Base-by-base conservation (phyloP, 30 jellyfish, hydroid and myxozoan species). In the Catostylus mosaicus region DNA sequence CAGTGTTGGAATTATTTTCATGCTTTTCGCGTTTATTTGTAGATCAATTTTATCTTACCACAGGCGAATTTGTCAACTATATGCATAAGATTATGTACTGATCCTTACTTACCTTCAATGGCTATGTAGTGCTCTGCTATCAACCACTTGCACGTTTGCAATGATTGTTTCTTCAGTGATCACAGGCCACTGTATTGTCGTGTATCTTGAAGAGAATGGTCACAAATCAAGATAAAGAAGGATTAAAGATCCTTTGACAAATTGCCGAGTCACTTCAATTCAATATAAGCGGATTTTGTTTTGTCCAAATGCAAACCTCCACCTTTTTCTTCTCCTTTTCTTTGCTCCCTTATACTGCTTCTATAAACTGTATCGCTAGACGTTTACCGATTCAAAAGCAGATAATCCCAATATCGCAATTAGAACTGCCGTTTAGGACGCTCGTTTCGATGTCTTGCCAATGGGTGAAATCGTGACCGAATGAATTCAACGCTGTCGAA, bases 221-320 rank as follows among this genome's bases (percentile, higher is more conserved):
- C 47, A 24, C 30, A 54, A 70, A 57, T 57, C 66, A 75, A 82
- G 86, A 82, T 82, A 82, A 82, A 45, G 63, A 72, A 35, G 76
- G 92, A 82, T 82, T 82, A 67, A 69, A 67, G 92, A 35, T 74
- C 85, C 30, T 67, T 82, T 82, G 92, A 74, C 92, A 82, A 82
- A 82, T 82, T 82, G 92, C 63, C 75, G 69, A 46, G 48, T 51
- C 65, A 37, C 80, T 82, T 70, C 73, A 82, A 62, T 68, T 74
- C 60, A 35, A 67, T 48, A 40, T 82, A 82, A 70, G 86, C 82
- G 92, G 92, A 82, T 82, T 56, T 75, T 37, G 76, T 30, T 59
- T 76, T 76, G 88, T 59, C 33, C 35, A 19, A 32, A 76, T 16
- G 34, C 40, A 59, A 57, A 19, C 52, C 30, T 36, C 75, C 78